phyloP scores from a whole-genome alignment of 2,113 vertebrate species.

The Pollachius pollachius region DNA sequence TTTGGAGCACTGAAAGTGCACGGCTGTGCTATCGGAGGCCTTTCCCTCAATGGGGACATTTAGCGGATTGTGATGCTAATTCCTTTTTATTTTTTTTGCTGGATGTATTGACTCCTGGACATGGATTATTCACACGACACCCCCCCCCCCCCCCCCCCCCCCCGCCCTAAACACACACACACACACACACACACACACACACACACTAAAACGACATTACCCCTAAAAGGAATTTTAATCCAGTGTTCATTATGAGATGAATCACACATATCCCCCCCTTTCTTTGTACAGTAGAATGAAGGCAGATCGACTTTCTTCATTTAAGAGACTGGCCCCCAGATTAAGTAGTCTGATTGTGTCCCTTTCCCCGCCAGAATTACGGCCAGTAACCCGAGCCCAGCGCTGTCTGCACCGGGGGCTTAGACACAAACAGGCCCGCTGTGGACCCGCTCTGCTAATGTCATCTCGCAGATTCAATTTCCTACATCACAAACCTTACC shows the following conservation, averaged over 20 bases:
- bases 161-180: neutral
- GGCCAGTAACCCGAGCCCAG: constrained; percentile 83
- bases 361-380: constrained; percentile 82
- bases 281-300: constrained; percentile 75
- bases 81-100: constrained; percentile 58
- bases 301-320: constrained; percentile 79
- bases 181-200: too few relatives aligned
- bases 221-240: constrained; percentile 69
- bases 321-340: constrained; percentile 78
- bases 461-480: constrained; percentile 87
- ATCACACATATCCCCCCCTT: constrained; percentile 72
- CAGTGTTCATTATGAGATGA: constrained; percentile 72
- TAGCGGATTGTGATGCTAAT: constrained; percentile 67
- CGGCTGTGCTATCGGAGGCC: constrained; percentile 56
- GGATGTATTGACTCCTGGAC: constrained; percentile 54
- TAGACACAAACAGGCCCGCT: constrained; percentile 69
- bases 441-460: constrained; percentile 85
- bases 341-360: constrained; percentile 81
- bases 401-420: constrained; percentile 78
- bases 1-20: constrained; percentile 62
- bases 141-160: neutral
- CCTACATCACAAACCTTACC: constrained; percentile 80
- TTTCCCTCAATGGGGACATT: constrained; percentile 62
- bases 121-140: constrained; percentile 8
- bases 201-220: constrained; percentile 21